Conservation (phyloP, 2,113 vertebrate species). For the Isichthys henryi region DNA sequence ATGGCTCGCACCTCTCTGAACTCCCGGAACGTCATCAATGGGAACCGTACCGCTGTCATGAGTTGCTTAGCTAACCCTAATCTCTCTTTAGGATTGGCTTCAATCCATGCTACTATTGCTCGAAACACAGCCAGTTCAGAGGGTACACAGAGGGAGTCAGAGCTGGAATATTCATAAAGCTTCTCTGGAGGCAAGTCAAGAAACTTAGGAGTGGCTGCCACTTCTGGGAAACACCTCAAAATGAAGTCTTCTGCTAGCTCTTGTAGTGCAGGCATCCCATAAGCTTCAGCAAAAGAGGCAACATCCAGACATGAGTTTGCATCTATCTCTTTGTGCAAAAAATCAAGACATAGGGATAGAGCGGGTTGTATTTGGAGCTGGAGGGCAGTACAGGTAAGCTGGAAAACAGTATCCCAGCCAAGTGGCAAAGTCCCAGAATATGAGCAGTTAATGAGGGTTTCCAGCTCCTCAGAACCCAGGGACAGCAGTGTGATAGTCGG, state of each 20-base stretch:
- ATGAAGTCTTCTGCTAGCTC: slow-evolving; percentile 65
- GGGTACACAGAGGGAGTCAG: slow-evolving; percentile 65
- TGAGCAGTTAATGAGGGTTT: slow-evolving; percentile 64
- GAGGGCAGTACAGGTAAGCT: slow-evolving; percentile 66
- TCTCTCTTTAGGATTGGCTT: slow-evolving; percentile 54
- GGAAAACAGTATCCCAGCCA: slow-evolving; percentile 68
- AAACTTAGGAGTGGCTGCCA: slow-evolving; percentile 65
- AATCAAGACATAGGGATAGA: slow-evolving; percentile 66
- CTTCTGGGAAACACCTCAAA: slow-evolving; percentile 68
- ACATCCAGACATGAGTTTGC: slow-evolving; percentile 65
- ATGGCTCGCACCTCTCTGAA: slow-evolving; percentile 70
- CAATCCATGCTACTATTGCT: slow-evolving; percentile 71
- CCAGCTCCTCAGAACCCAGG: slow-evolving; percentile 60
- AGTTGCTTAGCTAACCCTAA: slow-evolving; percentile 56
- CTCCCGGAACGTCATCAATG: slow-evolving; percentile 80
- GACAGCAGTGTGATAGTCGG: slow-evolving; percentile 43
- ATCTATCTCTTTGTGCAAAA: slow-evolving; percentile 61
- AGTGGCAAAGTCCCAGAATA: slow-evolving; percentile 68
- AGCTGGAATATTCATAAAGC: slow-evolving; percentile 61
- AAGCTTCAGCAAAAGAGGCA: slow-evolving; percentile 66
- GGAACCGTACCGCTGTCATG: slow-evolving; percentile 72
- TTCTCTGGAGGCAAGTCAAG: slow-evolving; percentile 60
- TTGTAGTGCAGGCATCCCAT: slow-evolving; percentile 60
- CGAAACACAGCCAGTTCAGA: slow-evolving; percentile 72
- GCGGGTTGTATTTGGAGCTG: slow-evolving; percentile 76